Evolutionary conservation across 2,797 vertebrate genomes (phyloP).

Genomic region (Sebastes paucispinis): DNA sequence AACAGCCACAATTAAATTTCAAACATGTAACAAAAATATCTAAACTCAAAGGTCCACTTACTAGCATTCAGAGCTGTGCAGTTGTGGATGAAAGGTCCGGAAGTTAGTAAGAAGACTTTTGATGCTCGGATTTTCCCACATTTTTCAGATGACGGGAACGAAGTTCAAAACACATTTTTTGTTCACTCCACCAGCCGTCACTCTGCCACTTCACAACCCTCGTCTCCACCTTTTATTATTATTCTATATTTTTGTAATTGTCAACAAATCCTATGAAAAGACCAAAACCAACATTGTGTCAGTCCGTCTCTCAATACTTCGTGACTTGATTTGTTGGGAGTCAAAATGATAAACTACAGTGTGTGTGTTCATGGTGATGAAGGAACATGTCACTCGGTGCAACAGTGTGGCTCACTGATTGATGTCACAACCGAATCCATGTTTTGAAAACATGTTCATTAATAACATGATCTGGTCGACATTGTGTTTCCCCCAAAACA

Average conservation of each 20-base stretch:
- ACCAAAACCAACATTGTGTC: background rate
- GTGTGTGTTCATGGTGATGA: background rate
- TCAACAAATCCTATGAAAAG: constrained; percentile 16
- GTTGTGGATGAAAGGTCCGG: background rate
- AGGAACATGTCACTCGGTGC: background rate
- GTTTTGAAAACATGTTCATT: background rate
- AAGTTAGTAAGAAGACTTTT: background rate
- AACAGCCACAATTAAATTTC: background rate
- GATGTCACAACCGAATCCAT: background rate
- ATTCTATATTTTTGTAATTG: background rate
- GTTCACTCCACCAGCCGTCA: background rate
- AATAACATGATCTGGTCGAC: background rate
- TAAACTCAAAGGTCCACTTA: background rate
- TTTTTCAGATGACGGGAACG: background rate
- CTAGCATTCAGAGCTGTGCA: background rate
- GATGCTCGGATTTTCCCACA: background rate
- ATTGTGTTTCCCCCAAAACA: constrained; percentile 16
- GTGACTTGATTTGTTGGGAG: background rate
- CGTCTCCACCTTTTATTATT: background rate
- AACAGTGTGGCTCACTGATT: background rate
- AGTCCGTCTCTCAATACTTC: background rate
- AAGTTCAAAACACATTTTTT: background rate
- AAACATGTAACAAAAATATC: background rate
- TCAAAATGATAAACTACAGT: background rate
- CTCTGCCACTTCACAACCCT: background rate